Base-by-base conservation (phyloP, 1,140 invertebrate genomes). In the Cherax destructor region DNA sequence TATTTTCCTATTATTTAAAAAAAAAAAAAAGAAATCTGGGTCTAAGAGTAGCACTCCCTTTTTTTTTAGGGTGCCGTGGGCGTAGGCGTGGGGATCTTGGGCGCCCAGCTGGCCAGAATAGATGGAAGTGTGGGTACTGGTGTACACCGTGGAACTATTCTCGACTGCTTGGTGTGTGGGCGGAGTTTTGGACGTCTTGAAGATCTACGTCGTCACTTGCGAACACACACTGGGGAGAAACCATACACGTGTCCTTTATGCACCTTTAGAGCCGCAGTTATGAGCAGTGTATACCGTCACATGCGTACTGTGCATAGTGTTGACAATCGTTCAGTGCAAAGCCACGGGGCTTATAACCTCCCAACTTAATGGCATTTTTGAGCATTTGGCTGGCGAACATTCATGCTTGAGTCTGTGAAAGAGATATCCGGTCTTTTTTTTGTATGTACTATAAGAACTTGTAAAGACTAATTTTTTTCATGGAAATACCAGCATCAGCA, bases 161-260 rank as follows among this genome's bases (percentile, higher is more conserved):
- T 91, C 93, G 92, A 94, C 9, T 95, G 95, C 93, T 92, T 94
- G 77, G 88, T 94, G 21, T 95, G 95, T 93, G 84, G 93, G 56
- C 93, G 94, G 76, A 94, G 93, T 50, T 95, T 95, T 91, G 85
- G 90, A n/a, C 90, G 90, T 61, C 84, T 86, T 13, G 90, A 91
- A 52, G 90, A 91, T 84, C 90, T 91, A 13, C 49, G 90, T 24
- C 76, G 90, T 16, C 90, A 91, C 52, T 65, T 91, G 24, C 83
- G 90, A 9, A 91, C 90, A n/a, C 90, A 91, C 90, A 91, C 90
- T 21, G 90, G 90, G 74, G 90, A 91, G 77, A 91, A 91, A 77
- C 90, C 90, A 4, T 91, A 86, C 78, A 72, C 77, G 10, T 91
- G 90, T 50, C 90, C 90, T 21, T 30, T 83, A 3, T 91, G 90